Percentiles rank a stretch among this genome's conserved stretches.
phyloP scores from a whole-genome alignment of 2,113 vertebrate species.

The Macroglossus sobrinus region DNA sequence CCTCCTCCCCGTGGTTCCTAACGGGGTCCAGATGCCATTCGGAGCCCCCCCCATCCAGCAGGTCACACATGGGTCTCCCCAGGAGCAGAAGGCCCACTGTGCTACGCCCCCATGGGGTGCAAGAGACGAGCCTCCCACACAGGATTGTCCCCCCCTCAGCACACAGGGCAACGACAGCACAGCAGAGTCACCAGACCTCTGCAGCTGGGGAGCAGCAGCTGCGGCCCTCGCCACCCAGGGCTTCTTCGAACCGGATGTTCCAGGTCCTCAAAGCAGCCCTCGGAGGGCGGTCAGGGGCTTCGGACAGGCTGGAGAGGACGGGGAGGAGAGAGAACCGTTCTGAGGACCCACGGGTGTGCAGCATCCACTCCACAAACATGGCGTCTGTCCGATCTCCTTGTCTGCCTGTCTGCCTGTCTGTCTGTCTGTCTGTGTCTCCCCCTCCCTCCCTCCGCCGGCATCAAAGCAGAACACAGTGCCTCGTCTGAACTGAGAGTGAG shows the following conservation, averaged over 20 bases:
- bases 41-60: neutral
- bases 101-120: neutral
- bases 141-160: conserved; percentile 14
- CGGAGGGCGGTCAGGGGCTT: neutral
- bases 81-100: neutral
- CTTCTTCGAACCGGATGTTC: neutral
- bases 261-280: no score
- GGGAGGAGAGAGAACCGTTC: neutral
- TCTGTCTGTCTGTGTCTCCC: neutral
- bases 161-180: neutral
- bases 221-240: neutral
- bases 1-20: neutral
- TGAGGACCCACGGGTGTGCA: neutral
- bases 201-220: neutral
- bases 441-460: neutral
- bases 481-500: conserved; percentile 60
- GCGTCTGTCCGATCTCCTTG: no score
- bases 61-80: neutral
- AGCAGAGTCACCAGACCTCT: neutral
- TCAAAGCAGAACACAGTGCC: conserved; percentile 43
- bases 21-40: neutral
- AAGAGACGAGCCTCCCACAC: neutral
- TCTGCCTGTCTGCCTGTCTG: neutral
- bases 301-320: neutral
- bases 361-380: neutral